Percentiles rank a stretch among this genome's conserved stretches.
Conservation (phyloP, 2,888 invertebrate genomes). For the Cerceris ruficornis region DNA sequence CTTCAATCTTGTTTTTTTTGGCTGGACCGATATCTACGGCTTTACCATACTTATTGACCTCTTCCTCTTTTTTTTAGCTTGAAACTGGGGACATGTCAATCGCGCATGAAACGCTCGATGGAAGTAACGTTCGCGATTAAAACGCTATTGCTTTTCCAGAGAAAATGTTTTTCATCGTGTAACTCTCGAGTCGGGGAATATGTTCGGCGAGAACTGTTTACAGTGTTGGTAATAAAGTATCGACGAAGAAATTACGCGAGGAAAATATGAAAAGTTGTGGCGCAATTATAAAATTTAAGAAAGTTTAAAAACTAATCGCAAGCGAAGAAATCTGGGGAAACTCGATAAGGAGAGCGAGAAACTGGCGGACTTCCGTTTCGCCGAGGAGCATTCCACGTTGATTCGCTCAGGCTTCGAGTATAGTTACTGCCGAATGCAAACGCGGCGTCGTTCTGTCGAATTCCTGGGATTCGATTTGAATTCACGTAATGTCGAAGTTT, state of each 20-base stretch:
- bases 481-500: constrained; percentile 55
- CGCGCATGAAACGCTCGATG: not conserved
- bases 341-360: constrained; percentile 57
- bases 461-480: constrained; percentile 61
- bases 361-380: constrained; percentile 58
- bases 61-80: too few relatives aligned
- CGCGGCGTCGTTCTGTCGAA: constrained; percentile 50
- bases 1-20: constrained; percentile 3
- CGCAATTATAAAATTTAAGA: not conserved
- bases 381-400: constrained; percentile 56
- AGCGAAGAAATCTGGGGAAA: constrained; percentile 47
- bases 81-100: not conserved
- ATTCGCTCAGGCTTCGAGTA: constrained; percentile 57
- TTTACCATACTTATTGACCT: too few relatives aligned
- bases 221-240: not conserved
- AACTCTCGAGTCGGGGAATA: too few relatives aligned
- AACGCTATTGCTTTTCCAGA: not conserved
- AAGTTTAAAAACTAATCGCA: not conserved
- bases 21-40: not conserved
- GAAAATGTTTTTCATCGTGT: too few relatives aligned
- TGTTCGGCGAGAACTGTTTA: too few relatives aligned
- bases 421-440: constrained; percentile 58
- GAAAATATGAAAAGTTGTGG: not conserved
- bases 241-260: not conserved
- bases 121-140: not conserved